These are phyloP conservation scores for Eucriotettix oculatus DNA, from an alignment of 2,888 invertebrate species.

Conservation along the genomic window DNA sequence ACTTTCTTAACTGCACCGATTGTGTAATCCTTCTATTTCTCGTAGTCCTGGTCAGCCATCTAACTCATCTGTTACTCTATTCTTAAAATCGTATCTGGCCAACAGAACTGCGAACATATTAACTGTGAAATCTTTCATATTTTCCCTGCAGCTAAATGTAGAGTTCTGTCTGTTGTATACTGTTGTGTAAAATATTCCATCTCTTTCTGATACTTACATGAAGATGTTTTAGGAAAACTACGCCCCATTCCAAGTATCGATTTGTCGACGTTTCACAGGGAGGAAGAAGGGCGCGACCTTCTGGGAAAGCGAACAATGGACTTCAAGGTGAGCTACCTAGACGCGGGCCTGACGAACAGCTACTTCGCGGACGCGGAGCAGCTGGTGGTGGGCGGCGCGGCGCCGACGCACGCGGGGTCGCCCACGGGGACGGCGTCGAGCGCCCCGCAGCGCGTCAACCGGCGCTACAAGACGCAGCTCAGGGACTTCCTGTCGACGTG, in stretches of 20 bases:
- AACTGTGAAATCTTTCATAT: no score
- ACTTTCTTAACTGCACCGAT: no score
- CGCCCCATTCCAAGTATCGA: background rate
- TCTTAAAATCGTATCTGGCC: no score
- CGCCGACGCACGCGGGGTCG: conserved; percentile 23
- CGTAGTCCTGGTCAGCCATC: no score
- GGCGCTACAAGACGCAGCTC: conserved; percentile 85
- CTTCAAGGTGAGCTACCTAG: conserved; percentile 95
- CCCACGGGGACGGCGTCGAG: conserved; percentile 29
- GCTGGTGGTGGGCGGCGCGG: conserved; percentile 27
- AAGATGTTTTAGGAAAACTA: no score
- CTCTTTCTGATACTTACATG: no score
- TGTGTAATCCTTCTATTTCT: no score
- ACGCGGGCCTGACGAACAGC: conserved; percentile 78
- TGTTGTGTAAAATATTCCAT: no score
- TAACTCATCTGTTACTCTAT: no score
- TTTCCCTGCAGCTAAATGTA: no score
- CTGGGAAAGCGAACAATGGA: conserved; percentile 97
- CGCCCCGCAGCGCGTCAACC: conserved; percentile 55
- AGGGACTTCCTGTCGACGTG: conserved; percentile 87
- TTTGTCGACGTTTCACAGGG: conserved; percentile 47
- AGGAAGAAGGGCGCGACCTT: conserved; percentile 95
- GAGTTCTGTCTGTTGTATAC: no score
- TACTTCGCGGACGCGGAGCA: conserved; percentile 81
- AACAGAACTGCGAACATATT: no score